phyloP scores from a whole-genome alignment of 2,888 invertebrate genomes.

The Stenodera caucasica region DNA sequence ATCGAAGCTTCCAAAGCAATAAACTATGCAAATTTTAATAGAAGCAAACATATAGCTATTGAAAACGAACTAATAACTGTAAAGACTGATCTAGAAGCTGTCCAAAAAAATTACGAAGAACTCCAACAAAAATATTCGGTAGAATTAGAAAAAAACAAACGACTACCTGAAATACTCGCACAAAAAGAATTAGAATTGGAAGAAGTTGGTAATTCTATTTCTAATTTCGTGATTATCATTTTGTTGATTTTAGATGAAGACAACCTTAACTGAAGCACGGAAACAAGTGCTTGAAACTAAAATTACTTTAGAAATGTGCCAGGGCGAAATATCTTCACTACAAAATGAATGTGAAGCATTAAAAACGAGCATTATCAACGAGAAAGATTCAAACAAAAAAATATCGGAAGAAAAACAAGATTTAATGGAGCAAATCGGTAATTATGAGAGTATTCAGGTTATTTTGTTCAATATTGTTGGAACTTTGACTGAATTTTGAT shows the following conservation, averaged over 20 bases:
- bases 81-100: slow-evolving; percentile 53
- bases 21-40: slow-evolving; percentile 68
- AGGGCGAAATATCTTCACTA: slow-evolving; percentile 50
- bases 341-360: slow-evolving; percentile 44
- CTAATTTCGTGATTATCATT: no score
- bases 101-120: slow-evolving; percentile 34
- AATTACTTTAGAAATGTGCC: slow-evolving; percentile 59
- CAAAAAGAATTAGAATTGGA: slow-evolving; percentile 61
- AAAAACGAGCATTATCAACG: slow-evolving; percentile 25
- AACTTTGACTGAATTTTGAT: no score
- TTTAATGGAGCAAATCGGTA: slow-evolving; percentile 40
- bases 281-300: slow-evolving; percentile 54
- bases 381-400: slow-evolving; percentile 19
- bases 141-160: slow-evolving; percentile 56
- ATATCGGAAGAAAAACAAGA: slow-evolving; percentile 49
- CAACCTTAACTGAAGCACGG: slow-evolving; percentile 43
- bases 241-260: slow-evolving; percentile 44
- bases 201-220: slow-evolving; percentile 65
- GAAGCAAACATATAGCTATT: slow-evolving; percentile 65
- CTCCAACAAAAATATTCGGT: slow-evolving; percentile 35
- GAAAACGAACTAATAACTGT: slow-evolving; percentile 58
- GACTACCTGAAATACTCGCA: slow-evolving; percentile 63
- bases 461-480: no score
- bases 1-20: slow-evolving; percentile 72
- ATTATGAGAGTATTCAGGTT: no score